Conservation (phyloP, 2,888 invertebrate genomes). For the Campoplex nolae region DNA sequence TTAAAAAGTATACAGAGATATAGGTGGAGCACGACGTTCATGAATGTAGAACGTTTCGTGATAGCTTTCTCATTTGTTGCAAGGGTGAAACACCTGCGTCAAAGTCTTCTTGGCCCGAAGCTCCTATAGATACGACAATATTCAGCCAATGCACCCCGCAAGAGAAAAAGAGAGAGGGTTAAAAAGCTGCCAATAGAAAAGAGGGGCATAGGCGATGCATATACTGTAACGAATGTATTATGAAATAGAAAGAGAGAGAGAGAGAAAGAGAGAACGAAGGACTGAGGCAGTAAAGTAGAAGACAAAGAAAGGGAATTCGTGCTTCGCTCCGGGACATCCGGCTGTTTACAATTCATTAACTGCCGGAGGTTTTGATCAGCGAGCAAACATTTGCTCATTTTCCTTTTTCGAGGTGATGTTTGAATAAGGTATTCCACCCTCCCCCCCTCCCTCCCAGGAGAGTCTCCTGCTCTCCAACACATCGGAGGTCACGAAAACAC, state of each 20-base stretch:
- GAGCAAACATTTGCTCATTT: constrained; percentile 76
- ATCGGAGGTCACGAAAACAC: constrained; percentile 20
- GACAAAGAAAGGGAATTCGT: constrained; percentile 35
- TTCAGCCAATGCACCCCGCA: constrained; percentile 28
- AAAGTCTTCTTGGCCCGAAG: constrained; percentile 19
- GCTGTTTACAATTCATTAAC: constrained; percentile 80
- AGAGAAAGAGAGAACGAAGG: not conserved
- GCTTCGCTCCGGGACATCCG: constrained; percentile 55
- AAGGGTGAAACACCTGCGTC: constrained; percentile 59
- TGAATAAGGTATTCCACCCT: constrained; percentile 63
- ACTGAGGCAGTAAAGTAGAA: not conserved
- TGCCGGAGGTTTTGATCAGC: constrained; percentile 77
- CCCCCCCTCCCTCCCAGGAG: not conserved
- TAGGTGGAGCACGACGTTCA: not conserved
- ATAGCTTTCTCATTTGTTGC: constrained; percentile 64
- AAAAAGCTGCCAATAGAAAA: constrained; percentile 12
- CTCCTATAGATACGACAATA: constrained; percentile 42
- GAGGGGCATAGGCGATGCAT: constrained; percentile 33
- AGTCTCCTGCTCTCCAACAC: not conserved
- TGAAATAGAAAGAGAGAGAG: constrained; percentile 27
- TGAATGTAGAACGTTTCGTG: constrained; percentile 32
- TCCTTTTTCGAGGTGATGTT: constrained; percentile 71
- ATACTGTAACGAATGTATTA: constrained; percentile 54
- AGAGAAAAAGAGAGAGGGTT: not conserved
- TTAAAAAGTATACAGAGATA: not conserved